Conservation (phyloP, 2,888 invertebrate genomes). For the Galerucella calmariensis region DNA sequence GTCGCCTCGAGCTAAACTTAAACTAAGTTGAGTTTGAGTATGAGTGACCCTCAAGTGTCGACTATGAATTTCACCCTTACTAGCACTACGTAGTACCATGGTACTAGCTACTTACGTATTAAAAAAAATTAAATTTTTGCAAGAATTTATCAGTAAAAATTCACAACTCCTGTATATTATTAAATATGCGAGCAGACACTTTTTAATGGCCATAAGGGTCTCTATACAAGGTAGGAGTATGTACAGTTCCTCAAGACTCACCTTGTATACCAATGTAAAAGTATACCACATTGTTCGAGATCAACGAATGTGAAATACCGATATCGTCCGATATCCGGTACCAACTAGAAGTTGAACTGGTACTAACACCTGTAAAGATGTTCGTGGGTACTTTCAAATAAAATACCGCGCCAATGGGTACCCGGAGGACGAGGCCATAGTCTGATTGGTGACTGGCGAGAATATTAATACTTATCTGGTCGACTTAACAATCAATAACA, state of each 20-base stretch:
- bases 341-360: conserved; percentile 41
- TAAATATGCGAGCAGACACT: no score
- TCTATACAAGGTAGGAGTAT: not conserved
- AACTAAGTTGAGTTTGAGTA: no score
- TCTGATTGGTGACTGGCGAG: conserved; percentile 55
- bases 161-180: no score
- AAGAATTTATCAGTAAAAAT: no score
- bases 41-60: no score
- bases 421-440: conserved; percentile 51
- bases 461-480: conserved; percentile 56
- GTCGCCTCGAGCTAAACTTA: no score
- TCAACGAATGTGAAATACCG: conserved; percentile 41
- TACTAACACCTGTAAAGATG: conserved; percentile 44
- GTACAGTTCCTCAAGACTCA: not conserved
- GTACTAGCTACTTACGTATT: no score
- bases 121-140: no score
- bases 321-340: conserved; percentile 31
- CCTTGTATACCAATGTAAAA: not conserved
- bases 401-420: conserved; percentile 53
- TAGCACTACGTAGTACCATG: no score
- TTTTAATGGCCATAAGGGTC: no score
- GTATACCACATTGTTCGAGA: conserved; percentile 4
- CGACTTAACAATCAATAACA: conserved; percentile 47
- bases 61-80: no score
- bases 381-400: conserved; percentile 47